Percentiles rank a stretch among this genome's conserved stretches.
These are phyloP conservation scores for Drosophila novamexicana DNA, from an alignment of 1,140 invertebrate species.

Conservation along the genomic window DNA sequence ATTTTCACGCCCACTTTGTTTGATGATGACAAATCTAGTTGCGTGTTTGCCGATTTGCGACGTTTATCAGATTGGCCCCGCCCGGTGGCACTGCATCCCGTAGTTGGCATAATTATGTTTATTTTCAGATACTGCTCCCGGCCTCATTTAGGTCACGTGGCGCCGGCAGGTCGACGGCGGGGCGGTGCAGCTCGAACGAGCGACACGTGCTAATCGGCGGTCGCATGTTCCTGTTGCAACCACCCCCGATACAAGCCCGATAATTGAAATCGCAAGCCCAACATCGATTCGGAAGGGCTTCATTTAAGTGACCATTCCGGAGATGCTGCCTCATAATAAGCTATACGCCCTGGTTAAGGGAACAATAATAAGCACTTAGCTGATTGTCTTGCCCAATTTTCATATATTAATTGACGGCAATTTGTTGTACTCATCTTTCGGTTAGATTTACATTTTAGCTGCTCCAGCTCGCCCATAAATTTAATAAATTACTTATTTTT, in stretches of 20 bases:
- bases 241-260: slow-evolving; percentile 42
- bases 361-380: slow-evolving; percentile 37
- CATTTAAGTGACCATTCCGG: slow-evolving; percentile 61
- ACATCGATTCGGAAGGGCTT: slow-evolving; percentile 65
- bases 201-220: slow-evolving; percentile 78
- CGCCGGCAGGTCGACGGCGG: slow-evolving; percentile 19
- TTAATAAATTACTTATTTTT: too few species aligned
- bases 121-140: slow-evolving; percentile 63
- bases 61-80: slow-evolving; percentile 68
- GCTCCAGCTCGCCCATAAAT: too few species aligned
- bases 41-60: slow-evolving; percentile 72
- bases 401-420: slow-evolving; percentile 33
- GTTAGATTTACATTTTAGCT: not conserved
- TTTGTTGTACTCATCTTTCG: not conserved
- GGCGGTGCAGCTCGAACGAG: slow-evolving; percentile 30
- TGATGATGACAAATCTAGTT: slow-evolving; percentile 82
- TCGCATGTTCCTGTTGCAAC: slow-evolving; percentile 47
- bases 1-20: slow-evolving; percentile 83
- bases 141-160: slow-evolving; percentile 62
- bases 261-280: slow-evolving; percentile 75
- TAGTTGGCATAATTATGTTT: slow-evolving; percentile 72
- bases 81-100: not conserved
- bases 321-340: slow-evolving; percentile 2
- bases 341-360: not conserved
- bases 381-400: slow-evolving; percentile 52